These are phyloP conservation scores for Plebejus melissa DNA, from an alignment of 2,888 invertebrate genomes.

Conservation along the genomic window DNA sequence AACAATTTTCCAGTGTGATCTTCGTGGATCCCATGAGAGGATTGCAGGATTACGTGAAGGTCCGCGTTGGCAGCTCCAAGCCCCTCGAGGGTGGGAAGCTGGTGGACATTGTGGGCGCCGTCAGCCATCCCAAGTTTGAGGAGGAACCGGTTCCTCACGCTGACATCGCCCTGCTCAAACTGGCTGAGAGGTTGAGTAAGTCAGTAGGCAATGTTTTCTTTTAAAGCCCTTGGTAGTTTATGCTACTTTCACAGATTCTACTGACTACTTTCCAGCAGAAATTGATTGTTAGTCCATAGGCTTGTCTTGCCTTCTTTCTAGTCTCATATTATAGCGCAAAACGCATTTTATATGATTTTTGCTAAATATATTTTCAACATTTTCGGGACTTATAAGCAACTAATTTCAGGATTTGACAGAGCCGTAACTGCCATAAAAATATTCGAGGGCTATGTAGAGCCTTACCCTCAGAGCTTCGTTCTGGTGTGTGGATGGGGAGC, in stretches of 20 bases:
- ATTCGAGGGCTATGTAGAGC: slow-evolving; percentile 58
- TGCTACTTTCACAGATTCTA: background rate
- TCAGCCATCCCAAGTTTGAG: slow-evolving; percentile 70
- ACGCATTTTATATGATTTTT: background rate
- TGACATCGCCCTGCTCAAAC: slow-evolving; percentile 64
- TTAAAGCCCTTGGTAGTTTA: background rate
- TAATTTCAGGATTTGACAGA: slow-evolving; percentile 48
- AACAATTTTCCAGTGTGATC: slow-evolving; percentile 52
- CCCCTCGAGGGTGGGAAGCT: slow-evolving; percentile 61
- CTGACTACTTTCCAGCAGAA: background rate
- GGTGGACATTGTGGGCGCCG: slow-evolving; percentile 60
- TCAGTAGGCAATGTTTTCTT: background rate
- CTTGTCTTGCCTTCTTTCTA: background rate
- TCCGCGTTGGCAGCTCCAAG: slow-evolving; percentile 58
- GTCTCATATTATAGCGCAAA: background rate
- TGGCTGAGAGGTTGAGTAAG: slow-evolving; percentile 56
- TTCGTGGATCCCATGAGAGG: slow-evolving; percentile 63
- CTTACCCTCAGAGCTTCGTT: slow-evolving; percentile 65
- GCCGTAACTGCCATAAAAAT: slow-evolving; percentile 48
- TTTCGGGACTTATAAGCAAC: background rate
- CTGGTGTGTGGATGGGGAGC: slow-evolving; percentile 67
- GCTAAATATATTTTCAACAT: background rate
- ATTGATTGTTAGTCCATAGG: background rate
- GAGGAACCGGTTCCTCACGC: slow-evolving; percentile 72
- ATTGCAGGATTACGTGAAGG: slow-evolving; percentile 59